Conservation (phyloP, 1,140 invertebrate species). For the Macrosteles quadrilineatus region DNA sequence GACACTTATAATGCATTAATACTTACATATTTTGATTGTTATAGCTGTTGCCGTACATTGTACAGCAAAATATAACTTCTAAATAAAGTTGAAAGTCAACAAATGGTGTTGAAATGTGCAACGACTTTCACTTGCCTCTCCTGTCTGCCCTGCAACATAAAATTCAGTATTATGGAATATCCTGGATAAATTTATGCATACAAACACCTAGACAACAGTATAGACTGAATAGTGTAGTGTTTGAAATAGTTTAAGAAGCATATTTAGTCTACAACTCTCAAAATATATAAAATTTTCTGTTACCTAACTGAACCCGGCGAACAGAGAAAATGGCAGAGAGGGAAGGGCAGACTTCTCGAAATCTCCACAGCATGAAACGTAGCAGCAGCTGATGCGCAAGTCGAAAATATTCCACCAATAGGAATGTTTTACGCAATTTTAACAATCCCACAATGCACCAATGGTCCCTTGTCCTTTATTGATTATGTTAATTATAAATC, state of each 20-base stretch:
- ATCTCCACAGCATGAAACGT: neutral
- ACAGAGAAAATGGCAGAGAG: conserved; percentile 28
- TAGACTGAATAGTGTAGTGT: neutral
- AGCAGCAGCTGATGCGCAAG: conserved; percentile 1
- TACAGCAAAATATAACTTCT: neutral
- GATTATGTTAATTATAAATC: too few relatives aligned
- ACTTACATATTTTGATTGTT: conserved; percentile 27
- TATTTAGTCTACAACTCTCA: too few relatives aligned
- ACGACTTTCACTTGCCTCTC: conserved; percentile 15
- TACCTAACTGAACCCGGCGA: conserved; percentile 6
- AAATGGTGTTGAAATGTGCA: neutral
- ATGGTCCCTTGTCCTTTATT: too few relatives aligned
- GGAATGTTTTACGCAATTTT: neutral
- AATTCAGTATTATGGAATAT: neutral
- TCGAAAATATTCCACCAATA: neutral
- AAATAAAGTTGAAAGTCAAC: neutral
- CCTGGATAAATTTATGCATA: neutral
- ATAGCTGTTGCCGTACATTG: conserved; percentile 30
- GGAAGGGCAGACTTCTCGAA: neutral
- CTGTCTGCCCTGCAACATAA: conserved; percentile 24
- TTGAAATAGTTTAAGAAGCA: neutral
- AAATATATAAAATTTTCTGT: too few relatives aligned
- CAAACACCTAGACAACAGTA: neutral
- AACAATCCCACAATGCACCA: too few relatives aligned
- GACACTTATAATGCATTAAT: neutral